Base-by-base conservation (phyloP, 2,797 vertebrate genomes). In the Eidolon dupreanum region DNA sequence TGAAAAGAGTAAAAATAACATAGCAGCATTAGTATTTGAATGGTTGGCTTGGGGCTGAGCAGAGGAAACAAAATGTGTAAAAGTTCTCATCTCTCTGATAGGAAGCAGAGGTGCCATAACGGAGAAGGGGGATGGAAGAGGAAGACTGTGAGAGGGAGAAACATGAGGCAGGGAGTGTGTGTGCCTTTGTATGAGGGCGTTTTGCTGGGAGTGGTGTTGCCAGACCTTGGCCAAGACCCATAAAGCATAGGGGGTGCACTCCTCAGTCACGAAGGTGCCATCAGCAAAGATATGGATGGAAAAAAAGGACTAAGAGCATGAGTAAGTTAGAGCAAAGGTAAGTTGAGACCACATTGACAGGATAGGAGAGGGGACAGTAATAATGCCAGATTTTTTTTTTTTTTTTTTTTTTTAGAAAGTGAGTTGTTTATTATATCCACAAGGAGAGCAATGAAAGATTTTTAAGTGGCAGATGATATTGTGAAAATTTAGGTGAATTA, bases 111-210 rank as follows among this genome's bases (percentile, higher is more conserved):
- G 6, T 19, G 0, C 1, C 28, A 2, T 28, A 1, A 10, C 5
- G 16, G 16, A 38, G 8, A 65, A 17, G 28, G 36, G 12, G 8
- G 2, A 6, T 17, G 1, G 13, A 70, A 0, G 4, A 13, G 15
- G 49, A 8, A 22, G 16, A 9, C 43, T 1, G 17, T 0, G 4
- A 15, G 68, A 17, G 6, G 33, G 15, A 17, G 53, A 57, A 38
- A 1, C 2, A 1, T 0, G 3, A 2, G 6, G 3, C 3, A 6
- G 3, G 0, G 43, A 17, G 31, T 20, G 1, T 38, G 24, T 26
- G 8, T 12, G 19, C 10, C 33, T 9, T 0, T 3, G 1, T 4
- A 12, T 1, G 26, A 43, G n/a, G 16, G 1, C 2, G 1, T 28
- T 49, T 16, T 28, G 15, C 38, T 11, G 43, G 11, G n/a, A 8